Evolutionary conservation across 2,888 invertebrate species (phyloP).

Genomic region (Pseudococcus viburni): DNA sequence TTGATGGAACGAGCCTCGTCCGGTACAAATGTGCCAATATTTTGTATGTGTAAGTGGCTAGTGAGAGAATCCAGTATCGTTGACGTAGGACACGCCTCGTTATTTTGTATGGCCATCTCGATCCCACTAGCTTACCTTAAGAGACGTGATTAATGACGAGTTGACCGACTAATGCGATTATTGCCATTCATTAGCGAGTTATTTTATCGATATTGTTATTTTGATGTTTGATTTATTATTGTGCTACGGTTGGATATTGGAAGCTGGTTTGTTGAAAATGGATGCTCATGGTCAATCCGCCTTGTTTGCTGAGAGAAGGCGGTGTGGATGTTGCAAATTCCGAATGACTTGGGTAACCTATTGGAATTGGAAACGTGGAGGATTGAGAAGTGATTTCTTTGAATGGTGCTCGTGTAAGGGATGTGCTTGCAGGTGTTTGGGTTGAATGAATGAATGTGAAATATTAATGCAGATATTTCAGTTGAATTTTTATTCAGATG

Average conservation of each 20-base stretch:
- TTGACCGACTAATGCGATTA: background rate
- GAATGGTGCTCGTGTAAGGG: no score
- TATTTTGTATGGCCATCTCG: slow-evolving; percentile 35
- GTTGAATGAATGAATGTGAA: no score
- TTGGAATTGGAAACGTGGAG: no score
- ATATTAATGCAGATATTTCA: no score
- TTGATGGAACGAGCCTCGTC: background rate
- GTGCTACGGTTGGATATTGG: background rate
- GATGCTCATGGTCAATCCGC: background rate
- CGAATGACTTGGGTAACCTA: no score
- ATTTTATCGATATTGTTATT: slow-evolving; percentile 50
- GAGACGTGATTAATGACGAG: slow-evolving; percentile 44
- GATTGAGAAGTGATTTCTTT: no score
- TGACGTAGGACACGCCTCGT: slow-evolving; percentile 43
- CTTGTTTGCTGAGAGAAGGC: background rate
- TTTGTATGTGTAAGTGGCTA: background rate
- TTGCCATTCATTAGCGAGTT: slow-evolving; percentile 38
- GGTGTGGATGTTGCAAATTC: no score
- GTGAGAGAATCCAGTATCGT: background rate
- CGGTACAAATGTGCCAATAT: slow-evolving; percentile 7
- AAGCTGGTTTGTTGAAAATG: background rate
- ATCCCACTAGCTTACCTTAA: background rate
- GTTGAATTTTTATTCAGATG: no score
- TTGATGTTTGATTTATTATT: slow-evolving; percentile 16
- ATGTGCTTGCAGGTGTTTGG: no score